Base-by-base conservation (phyloP, 2,797 vertebrate genomes). In the Chaenodraco wilsoni region DNA sequence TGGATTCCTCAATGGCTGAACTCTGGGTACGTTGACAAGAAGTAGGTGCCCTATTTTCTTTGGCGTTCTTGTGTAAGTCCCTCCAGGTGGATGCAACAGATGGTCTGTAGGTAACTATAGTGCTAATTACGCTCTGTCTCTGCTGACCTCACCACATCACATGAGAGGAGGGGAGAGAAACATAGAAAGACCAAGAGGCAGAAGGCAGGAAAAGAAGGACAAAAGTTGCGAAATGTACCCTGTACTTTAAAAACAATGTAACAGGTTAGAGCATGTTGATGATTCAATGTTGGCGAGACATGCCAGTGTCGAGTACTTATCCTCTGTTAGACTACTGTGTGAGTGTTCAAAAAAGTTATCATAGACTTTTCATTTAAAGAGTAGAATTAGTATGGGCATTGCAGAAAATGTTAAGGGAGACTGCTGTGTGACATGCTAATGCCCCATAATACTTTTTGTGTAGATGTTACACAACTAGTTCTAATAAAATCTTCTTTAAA, bases 101-200 rank as follows among this genome's bases (percentile, higher is more conserved):
- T 91, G 89, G 89, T 69, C 76, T 78, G 70, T 83, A 90, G 84
- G 86, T 91, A 89, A 88, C 84, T 67, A 23, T 23, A 48, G 66
- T 69, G 82, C 76, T 92, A 83, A 93, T 90, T 86, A 89, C 46
- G 49, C 74, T 82, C 72, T 74, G 84, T 78, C 85, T 79, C 75
- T 70, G 74, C 81, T 92, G 91, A 89, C 86, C 87, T 89, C 83
- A 89, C 64, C 88, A 90, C 85, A 93, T 86, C 88, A 90, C 85
- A 93, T 87, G 84, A 89, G 80, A 56, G 50, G 68, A 87, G 62
- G 80, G 78, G 68, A 85, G 76, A 65, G 76, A 84, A 75, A 65
- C 45, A 74, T 13, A 44, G 65, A 72, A 64, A 76, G 66, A 79
- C 6, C 9, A 23, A 65, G 64, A 16, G 54, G 61, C 52, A 56